Base-by-base conservation (phyloP, 2,888 invertebrate species). In the Xestia c-nigrum region DNA sequence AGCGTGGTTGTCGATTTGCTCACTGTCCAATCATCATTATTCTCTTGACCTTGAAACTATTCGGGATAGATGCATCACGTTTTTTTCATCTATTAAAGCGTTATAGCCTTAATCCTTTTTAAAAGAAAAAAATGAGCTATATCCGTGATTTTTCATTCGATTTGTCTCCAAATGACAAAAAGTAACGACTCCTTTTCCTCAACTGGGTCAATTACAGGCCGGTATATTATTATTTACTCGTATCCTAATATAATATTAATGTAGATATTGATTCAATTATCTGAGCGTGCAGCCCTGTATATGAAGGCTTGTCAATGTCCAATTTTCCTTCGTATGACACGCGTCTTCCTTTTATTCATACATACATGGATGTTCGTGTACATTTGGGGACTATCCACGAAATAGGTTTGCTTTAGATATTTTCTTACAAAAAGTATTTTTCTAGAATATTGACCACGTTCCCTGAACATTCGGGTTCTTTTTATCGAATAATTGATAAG, bases 191-290 rank as follows among this genome's bases (percentile, higher is more conserved):
- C 5, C 10, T 47, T 47, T 64, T 24, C 7, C 5, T 21, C 16
- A 75, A 55, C 21, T 55, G 16, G 21, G 24, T 55, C 52, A 64
- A 21, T 61, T 24, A 47, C 14, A 59, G 3, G n/a, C 4, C 21
- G 24, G 5, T 55, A 57, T 38, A 63, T 19, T 61, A 67, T 47
- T 71, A 72, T 78, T 47, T 46, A 59, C 46, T 71, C 50, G 16
- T 43, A 38, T 24, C n/a, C 16, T 31, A 31, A 40, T 50, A 71
- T 65, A 47, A 63, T 73, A 63, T 47, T 43, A 52, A 52, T 43
- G n/a, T 55, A 61, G 46, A 65, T 55, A 69, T 65, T 69, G 46
- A 74, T 80, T 69, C 52, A 64, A 46, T 80, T 80, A 69, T 75
- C 31, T 47, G 46, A 69, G 19, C 47, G 59, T 66, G 31, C 65